phyloP scores from a whole-genome alignment of 1,140 invertebrate species.

The Drosophila teissieri region DNA sequence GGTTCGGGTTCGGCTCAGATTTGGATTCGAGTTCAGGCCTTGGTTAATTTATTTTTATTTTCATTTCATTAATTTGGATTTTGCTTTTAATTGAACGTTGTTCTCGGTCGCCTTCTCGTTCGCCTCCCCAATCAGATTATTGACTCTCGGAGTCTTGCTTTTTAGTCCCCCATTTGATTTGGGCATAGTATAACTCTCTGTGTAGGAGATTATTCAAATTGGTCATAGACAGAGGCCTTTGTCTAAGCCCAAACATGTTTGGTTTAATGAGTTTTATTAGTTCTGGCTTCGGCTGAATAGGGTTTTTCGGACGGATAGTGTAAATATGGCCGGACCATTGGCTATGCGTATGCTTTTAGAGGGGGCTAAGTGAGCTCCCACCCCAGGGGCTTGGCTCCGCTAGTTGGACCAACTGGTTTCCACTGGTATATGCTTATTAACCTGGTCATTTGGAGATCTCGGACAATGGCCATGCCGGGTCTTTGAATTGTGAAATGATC shows the following conservation, averaged over 20 bases:
- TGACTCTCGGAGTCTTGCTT: slow-evolving; percentile 54
- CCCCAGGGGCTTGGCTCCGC: slow-evolving; percentile 51
- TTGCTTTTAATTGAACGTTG: slow-evolving; percentile 51
- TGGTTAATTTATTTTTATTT: slow-evolving; percentile 78
- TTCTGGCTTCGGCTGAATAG: slow-evolving; percentile 53
- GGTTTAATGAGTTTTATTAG: slow-evolving; percentile 80
- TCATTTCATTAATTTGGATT: slow-evolving; percentile 80
- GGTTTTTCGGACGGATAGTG: slow-evolving; percentile 15
- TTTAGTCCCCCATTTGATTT: slow-evolving; percentile 3
- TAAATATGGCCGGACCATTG: slow-evolving; percentile 54
- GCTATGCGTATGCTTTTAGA: slow-evolving; percentile 44
- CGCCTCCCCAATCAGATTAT: slow-evolving; percentile 75
- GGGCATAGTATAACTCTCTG: slow-evolving; percentile 33
- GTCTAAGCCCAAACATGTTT: slow-evolving; percentile 77
- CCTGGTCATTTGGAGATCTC: slow-evolving; percentile 56
- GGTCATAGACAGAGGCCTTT: slow-evolving; percentile 66
- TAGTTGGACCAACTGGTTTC: slow-evolving; percentile 60
- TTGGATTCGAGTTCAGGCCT: slow-evolving; percentile 36
- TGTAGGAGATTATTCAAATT: slow-evolving; percentile 71
- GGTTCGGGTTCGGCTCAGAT: slow-evolving; percentile 2
- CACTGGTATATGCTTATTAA: slow-evolving; percentile 71
- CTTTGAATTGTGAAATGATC: slow-evolving; percentile 54
- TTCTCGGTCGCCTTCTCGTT: slow-evolving; percentile 45
- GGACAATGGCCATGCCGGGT: slow-evolving; percentile 44
- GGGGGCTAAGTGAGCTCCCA: slow-evolving; percentile 26